phyloP scores from a whole-genome alignment of 2,797 vertebrate species.

The Antennarius maculatus region DNA sequence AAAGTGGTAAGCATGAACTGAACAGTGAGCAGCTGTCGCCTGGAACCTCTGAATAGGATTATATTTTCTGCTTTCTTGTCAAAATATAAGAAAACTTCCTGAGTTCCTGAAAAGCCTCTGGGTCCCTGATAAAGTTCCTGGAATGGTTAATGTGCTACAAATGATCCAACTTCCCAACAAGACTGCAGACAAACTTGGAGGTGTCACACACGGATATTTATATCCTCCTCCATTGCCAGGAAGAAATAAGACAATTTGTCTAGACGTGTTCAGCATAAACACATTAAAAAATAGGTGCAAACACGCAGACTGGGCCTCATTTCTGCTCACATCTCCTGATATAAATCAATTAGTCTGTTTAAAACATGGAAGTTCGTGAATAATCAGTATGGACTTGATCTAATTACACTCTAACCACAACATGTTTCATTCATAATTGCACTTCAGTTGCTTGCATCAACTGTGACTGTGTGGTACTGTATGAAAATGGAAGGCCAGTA shows the following conservation, averaged over 20 bases:
- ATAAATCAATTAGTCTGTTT: constrained; percentile 41
- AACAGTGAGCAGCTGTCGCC: too few species aligned
- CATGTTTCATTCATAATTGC: constrained; percentile 34
- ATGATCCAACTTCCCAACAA: neutral
- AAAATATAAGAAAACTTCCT: neutral
- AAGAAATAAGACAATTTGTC: constrained; percentile 4
- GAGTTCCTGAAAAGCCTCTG: neutral
- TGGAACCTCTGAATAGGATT: neutral
- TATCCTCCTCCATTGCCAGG: neutral
- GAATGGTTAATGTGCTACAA: neutral
- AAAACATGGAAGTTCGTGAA: constrained; percentile 31
- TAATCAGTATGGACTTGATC: constrained; percentile 42
- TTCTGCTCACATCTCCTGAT: constrained; percentile 18
- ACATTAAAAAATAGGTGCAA: constrained; percentile 1
- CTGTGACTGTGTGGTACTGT: constrained; percentile 44
- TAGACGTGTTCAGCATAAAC: constrained; percentile 10
- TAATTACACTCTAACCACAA: constrained; percentile 40
- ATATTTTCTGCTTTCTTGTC: neutral
- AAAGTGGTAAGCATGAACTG: neutral
- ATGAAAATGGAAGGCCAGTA: constrained; percentile 41
- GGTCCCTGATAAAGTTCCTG: neutral
- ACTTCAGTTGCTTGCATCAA: constrained; percentile 42
- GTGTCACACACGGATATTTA: neutral
- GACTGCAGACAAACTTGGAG: neutral
- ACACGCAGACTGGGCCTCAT: constrained; percentile 7